phyloP scores from a whole-genome alignment of 2,113 vertebrate species.

The Rhombomys opimus region DNA sequence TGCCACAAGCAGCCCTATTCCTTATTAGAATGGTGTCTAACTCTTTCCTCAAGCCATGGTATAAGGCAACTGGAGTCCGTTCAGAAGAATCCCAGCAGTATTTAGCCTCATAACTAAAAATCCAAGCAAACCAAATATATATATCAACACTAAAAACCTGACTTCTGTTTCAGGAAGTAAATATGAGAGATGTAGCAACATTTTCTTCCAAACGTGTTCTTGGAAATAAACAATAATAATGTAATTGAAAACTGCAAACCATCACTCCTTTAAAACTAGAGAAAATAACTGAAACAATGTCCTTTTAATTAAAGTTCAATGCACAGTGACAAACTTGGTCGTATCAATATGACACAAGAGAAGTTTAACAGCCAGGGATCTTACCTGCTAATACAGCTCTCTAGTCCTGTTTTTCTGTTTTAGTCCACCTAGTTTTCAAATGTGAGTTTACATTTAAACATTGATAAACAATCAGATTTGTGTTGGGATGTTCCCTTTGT shows the following conservation, averaged over 20 bases:
- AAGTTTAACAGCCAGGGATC: not conserved
- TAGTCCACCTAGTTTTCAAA: constrained; percentile 59
- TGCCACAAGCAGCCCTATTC: too few relatives aligned
- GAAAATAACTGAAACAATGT: constrained; percentile 71
- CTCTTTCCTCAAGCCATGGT: too few relatives aligned
- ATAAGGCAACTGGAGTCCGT: too few relatives aligned
- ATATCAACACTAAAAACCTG: too few relatives aligned
- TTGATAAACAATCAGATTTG: not conserved
- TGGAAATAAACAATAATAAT: constrained; percentile 54
- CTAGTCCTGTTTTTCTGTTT: not conserved
- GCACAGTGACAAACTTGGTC: constrained; percentile 71
- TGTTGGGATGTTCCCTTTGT: too few relatives aligned
- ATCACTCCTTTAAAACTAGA: constrained; percentile 53
- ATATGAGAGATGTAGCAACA: too few relatives aligned
- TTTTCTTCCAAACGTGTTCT: not conserved
- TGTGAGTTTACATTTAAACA: constrained; percentile 11
- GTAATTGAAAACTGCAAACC: constrained; percentile 73
- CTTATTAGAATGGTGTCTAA: too few relatives aligned
- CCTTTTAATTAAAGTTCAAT: constrained; percentile 75
- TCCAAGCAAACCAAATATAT: too few relatives aligned
- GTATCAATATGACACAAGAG: constrained; percentile 49
- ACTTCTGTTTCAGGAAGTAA: too few relatives aligned
- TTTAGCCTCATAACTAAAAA: too few relatives aligned
- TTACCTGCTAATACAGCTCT: not conserved
- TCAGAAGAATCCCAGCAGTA: too few relatives aligned